Evolutionary conservation across 2,888 invertebrate species (phyloP).

Genomic region (Diarsia mendica): DNA sequence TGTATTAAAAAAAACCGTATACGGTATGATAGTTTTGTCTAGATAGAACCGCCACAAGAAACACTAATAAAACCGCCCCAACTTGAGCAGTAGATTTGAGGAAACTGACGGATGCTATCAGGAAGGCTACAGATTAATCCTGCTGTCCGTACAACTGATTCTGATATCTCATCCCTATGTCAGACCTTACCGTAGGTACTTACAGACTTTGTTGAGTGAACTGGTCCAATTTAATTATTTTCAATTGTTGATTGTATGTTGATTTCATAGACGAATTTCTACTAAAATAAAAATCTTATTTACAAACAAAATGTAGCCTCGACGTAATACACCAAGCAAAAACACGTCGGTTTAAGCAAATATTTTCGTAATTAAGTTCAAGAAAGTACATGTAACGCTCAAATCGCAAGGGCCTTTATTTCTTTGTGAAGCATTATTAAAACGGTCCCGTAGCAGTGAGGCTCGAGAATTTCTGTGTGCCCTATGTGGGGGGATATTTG

Average conservation of each 20-base stretch:
- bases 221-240: not conserved
- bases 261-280: not conserved
- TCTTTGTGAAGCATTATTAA: slow-evolving; percentile 63
- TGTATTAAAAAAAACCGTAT: not conserved
- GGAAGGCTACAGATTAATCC: slow-evolving; percentile 21
- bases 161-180: not conserved
- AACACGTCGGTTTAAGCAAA: slow-evolving; percentile 20
- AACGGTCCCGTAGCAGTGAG: slow-evolving; percentile 55
- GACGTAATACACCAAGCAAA: slow-evolving; percentile 17
- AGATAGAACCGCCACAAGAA: not conserved
- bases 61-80: not conserved
- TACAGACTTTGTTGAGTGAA: not conserved
- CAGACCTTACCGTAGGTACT: not conserved
- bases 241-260: not conserved
- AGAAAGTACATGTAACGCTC: slow-evolving; percentile 50
- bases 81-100: slow-evolving; percentile 15
- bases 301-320: not conserved
- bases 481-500: slow-evolving; percentile 59
- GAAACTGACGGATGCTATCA: slow-evolving; percentile 18
- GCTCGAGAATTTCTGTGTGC: slow-evolving; percentile 53
- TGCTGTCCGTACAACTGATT: slow-evolving; percentile 10
- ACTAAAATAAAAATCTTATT: not conserved
- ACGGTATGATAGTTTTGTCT: not conserved
- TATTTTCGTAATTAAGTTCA: slow-evolving; percentile 50
- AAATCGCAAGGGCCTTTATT: slow-evolving; percentile 54